Percentiles rank a stretch among this genome's conserved stretches.
phyloP scores from a whole-genome alignment of 2,888 invertebrate species.

The Bombylius major region DNA sequence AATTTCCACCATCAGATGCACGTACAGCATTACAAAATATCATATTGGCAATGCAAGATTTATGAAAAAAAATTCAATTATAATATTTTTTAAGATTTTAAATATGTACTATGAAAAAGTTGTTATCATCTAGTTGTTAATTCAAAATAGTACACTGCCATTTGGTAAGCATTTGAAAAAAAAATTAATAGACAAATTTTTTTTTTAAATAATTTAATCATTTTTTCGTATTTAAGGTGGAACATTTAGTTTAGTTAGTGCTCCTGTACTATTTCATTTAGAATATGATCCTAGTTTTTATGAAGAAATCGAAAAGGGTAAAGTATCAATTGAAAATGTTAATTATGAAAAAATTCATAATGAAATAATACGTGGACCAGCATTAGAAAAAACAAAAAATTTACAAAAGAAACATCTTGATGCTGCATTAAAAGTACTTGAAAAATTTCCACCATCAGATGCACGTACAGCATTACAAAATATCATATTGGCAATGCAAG shows the following conservation, averaged over 20 bases:
- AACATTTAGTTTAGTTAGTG: constrained; percentile 50
- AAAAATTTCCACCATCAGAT: constrained; percentile 65
- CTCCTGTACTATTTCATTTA: constrained; percentile 72
- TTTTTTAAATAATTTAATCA: neutral
- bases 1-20: constrained; percentile 70
- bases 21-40: constrained; percentile 76
- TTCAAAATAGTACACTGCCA: constrained; percentile 34
- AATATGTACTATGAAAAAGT: neutral
- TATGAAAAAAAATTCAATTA: constrained; percentile 16
- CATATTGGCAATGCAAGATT: constrained; percentile 69
- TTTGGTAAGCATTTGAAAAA: constrained; percentile 15
- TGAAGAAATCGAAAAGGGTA: constrained; percentile 34
- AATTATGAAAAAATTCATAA: constrained; percentile 41
- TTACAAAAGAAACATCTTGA: constrained; percentile 63
- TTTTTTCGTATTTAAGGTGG: constrained; percentile 15
- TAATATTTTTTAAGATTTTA: neutral
- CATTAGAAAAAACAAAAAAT: constrained; percentile 58
- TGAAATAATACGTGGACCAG: constrained; percentile 53
- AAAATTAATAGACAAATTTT: neutral
- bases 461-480: constrained; percentile 74
- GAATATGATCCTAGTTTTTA: constrained; percentile 59
- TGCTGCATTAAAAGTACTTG: constrained; percentile 60
- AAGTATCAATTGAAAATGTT: constrained; percentile 32
- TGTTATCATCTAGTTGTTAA: neutral
- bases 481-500: constrained; percentile 76